Percentiles rank a stretch among this genome's conserved stretches.
phyloP scores from a whole-genome alignment of 1,140 invertebrate species.

The Spodoptera frugiperda region DNA sequence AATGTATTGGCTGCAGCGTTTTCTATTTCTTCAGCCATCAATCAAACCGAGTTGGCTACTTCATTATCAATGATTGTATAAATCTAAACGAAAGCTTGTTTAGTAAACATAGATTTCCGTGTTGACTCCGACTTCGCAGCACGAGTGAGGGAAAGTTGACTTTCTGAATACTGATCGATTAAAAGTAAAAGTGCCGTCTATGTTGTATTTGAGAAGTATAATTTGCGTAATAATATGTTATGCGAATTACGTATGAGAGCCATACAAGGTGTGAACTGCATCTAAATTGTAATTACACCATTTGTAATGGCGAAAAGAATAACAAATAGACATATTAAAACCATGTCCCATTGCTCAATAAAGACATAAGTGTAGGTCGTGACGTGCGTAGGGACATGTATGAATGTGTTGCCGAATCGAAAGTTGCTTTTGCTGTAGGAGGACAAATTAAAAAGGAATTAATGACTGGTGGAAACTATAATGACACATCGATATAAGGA shows the following conservation, averaged over 20 bases:
- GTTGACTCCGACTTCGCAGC: constrained; percentile 44
- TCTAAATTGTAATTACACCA: constrained; percentile 58
- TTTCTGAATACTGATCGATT: constrained; percentile 81
- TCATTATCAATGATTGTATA: constrained; percentile 41
- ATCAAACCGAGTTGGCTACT: background rate
- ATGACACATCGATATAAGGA: too few species aligned
- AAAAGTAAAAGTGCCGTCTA: constrained; percentile 78
- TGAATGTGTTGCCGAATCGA: background rate
- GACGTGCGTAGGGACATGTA: background rate
- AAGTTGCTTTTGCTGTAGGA: background rate
- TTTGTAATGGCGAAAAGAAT: constrained; percentile 48
- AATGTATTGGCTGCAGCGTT: background rate
- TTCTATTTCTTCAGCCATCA: constrained; percentile 7
- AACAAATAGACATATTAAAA: constrained; percentile 30
- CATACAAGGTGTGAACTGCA: constrained; percentile 56
- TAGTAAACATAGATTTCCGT: constrained; percentile 55
- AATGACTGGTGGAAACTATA: background rate
- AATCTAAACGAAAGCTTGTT: constrained; percentile 46
- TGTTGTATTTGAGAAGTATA: constrained; percentile 61
- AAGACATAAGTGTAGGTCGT: background rate
- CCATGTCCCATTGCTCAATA: constrained; percentile 34
- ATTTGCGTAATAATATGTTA: constrained; percentile 65
- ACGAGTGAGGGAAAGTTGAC: constrained; percentile 72
- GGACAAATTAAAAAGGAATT: constrained; percentile 5
- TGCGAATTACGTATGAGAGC: constrained; percentile 57